phyloP scores from a whole-genome alignment of 2,888 invertebrate genomes.

The Chymomyza amoena region DNA sequence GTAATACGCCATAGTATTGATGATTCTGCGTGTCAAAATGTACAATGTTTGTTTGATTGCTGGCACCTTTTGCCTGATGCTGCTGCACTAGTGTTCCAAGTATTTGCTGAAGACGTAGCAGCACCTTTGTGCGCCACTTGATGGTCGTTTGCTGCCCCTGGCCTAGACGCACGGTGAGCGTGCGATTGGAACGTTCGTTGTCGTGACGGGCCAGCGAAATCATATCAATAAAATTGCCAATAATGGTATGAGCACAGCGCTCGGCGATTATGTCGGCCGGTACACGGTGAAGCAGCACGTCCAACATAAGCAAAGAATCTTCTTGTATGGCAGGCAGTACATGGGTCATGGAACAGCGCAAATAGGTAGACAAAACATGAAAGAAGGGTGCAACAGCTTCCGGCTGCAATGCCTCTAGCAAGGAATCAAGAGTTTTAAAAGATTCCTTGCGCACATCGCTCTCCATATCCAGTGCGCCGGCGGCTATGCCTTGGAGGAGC shows the following conservation, averaged over 20 bases:
- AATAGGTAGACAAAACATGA: constrained; percentile 86
- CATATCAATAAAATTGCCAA: constrained; percentile 90
- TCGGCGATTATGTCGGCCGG: constrained; percentile 83
- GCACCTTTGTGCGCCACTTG: constrained; percentile 88
- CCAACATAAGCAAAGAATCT: constrained; percentile 89
- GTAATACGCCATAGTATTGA: constrained; percentile 53
- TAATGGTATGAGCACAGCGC: constrained; percentile 83
- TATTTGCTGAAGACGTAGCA: constrained; percentile 85
- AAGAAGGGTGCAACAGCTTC: constrained; percentile 83
- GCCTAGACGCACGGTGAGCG: constrained; percentile 84
- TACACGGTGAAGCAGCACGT: constrained; percentile 85
- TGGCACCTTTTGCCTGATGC: constrained; percentile 22
- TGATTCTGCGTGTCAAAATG: constrained; percentile 41
- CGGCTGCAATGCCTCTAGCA: constrained; percentile 56
- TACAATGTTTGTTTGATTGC: not conserved
- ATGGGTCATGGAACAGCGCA: constrained; percentile 94
- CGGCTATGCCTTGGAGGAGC: constrained; percentile 84
- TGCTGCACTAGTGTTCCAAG: constrained; percentile 77
- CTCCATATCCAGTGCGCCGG: constrained; percentile 87
- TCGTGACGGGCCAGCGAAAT: constrained; percentile 87
- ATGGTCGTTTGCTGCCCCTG: constrained; percentile 85
- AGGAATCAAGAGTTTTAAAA: constrained; percentile 79
- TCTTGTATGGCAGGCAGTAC: constrained; percentile 89
- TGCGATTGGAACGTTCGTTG: constrained; percentile 83
- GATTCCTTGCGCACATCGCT: constrained; percentile 80